Conservation (phyloP, 2,888 invertebrate genomes). For the Cataglyphis cursor region DNA sequence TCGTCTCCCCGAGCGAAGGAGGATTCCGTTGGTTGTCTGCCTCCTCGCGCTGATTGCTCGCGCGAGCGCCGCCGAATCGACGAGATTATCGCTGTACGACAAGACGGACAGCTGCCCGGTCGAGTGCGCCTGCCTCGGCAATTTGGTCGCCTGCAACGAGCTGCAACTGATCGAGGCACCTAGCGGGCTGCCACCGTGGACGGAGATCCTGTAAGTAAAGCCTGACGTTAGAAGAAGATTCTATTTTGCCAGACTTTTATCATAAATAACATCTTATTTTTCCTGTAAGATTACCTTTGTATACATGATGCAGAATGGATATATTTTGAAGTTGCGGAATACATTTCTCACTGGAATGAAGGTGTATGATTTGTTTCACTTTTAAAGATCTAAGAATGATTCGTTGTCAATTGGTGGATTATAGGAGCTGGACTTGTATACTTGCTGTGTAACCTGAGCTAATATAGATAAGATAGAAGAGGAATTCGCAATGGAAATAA, state of each 20-base stretch:
- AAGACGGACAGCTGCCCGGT: conserved; percentile 81
- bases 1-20: conserved; percentile 48
- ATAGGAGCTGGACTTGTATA: conserved; percentile 29
- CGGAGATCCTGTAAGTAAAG: conserved; percentile 83
- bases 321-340: neutral
- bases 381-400: neutral
- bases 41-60: conserved; percentile 71
- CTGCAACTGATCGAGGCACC: conserved; percentile 82
- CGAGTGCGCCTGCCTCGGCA: conserved; percentile 84
- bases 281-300: neutral
- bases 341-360: neutral
- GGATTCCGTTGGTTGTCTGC: conserved; percentile 42
- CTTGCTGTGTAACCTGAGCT: conserved; percentile 61
- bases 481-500: conserved; percentile 59
- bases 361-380: neutral
- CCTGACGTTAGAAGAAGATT: neutral
- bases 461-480: conserved; percentile 67
- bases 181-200: conserved; percentile 85
- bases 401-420: neutral
- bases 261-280: neutral
- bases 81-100: conserved; percentile 49
- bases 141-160: conserved; percentile 83
- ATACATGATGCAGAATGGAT: neutral
- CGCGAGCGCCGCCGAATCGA: conserved; percentile 31
- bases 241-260: neutral